Conservation (phyloP, 2,797 vertebrate species). For the Enoplosus armatus region DNA sequence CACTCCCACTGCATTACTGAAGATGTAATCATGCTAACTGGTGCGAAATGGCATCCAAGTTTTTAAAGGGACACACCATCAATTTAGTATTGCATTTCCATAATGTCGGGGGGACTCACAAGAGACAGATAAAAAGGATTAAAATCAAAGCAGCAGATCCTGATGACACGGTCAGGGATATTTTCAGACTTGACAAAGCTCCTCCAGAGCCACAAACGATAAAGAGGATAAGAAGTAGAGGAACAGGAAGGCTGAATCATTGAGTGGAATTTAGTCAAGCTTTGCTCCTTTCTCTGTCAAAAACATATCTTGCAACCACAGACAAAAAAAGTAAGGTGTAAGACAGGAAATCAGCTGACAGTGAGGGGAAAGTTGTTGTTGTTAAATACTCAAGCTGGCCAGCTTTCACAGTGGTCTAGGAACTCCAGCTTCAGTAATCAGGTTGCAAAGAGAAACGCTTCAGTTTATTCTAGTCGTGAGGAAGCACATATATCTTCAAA, state of each 20-base stretch:
- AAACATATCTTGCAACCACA: neutral
- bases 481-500: constrained; percentile 9
- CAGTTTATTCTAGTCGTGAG: neutral
- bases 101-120: no score
- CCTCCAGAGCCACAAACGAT: no score
- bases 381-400: neutral
- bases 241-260: neutral
- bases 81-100: no score
- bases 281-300: neutral
- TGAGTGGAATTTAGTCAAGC: neutral
- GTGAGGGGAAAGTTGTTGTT: neutral
- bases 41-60: no score
- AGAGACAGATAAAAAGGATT: no score
- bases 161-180: no score
- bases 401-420: neutral
- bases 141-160: no score
- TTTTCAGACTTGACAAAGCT: neutral
- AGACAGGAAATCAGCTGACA: constrained; percentile 4
- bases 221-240: neutral
- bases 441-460: neutral
- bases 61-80: no score
- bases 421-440: neutral
- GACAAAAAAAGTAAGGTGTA: neutral
- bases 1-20: no score
- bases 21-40: no score